Evolutionary conservation across 2,888 invertebrate genomes (phyloP).

Genomic region (Micropterix aruncella): DNA sequence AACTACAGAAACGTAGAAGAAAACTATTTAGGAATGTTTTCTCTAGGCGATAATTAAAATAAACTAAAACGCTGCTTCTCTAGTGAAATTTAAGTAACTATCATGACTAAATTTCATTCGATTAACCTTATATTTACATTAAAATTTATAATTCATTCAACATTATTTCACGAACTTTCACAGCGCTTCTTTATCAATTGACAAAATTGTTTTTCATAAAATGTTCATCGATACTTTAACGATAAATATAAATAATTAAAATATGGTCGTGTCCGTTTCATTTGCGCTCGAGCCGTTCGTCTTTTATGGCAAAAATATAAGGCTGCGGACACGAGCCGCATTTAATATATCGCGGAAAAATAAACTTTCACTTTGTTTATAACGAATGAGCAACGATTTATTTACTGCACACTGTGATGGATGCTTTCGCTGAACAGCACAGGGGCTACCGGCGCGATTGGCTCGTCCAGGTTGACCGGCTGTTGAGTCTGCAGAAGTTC

Average conservation of each 20-base stretch:
- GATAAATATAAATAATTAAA: background rate
- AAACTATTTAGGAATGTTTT: too few species aligned
- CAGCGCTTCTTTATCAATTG: background rate
- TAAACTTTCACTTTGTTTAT: background rate
- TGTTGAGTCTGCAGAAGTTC: conserved; percentile 25
- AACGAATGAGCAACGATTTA: too few species aligned
- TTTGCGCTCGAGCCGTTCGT: too few species aligned
- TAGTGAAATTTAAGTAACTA: background rate
- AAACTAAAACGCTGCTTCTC: too few species aligned
- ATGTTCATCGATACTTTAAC: background rate
- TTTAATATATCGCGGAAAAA: background rate
- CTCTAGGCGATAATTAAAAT: too few species aligned
- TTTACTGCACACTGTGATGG: background rate
- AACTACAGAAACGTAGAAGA: too few species aligned
- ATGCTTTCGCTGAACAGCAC: background rate
- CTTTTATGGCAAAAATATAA: background rate
- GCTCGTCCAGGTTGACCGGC: conserved; percentile 30
- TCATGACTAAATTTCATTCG: background rate
- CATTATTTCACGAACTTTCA: background rate
- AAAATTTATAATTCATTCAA: background rate
- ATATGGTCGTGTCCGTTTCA: too few species aligned
- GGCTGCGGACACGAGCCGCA: background rate
- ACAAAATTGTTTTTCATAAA: background rate
- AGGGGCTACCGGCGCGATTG: background rate
- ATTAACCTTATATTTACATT: background rate